phyloP scores from a whole-genome alignment of 53 echinoderm and acorn worm species.

The Stichopus horrens region DNA sequence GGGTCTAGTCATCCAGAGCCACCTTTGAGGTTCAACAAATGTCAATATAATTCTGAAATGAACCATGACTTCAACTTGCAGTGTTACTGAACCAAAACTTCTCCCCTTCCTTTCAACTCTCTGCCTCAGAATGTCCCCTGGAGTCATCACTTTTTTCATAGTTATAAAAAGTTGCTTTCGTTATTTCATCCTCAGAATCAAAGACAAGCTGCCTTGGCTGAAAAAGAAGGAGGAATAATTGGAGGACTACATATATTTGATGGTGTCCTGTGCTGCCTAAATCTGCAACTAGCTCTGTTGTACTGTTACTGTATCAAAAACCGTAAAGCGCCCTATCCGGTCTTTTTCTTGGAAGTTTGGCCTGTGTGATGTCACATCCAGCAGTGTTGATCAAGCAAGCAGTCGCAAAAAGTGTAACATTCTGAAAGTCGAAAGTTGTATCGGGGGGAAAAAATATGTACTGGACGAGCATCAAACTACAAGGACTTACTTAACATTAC shows the following conservation, averaged over 20 bases:
- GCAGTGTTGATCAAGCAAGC: not conserved
- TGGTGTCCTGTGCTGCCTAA: not conserved
- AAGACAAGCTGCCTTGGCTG: slow-evolving; percentile 89
- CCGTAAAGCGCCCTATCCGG: not conserved
- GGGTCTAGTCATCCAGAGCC: too few relatives aligned
- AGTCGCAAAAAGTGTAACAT: not conserved
- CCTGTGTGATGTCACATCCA: not conserved
- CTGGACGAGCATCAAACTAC: not conserved
- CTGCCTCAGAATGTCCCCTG: too few relatives aligned
- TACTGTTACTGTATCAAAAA: slow-evolving; percentile 5
- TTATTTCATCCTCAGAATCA: slow-evolving; percentile 59
- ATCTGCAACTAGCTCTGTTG: slow-evolving; percentile 11
- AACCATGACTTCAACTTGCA: too few relatives aligned
- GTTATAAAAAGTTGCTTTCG: too few relatives aligned
- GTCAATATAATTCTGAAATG: too few relatives aligned
- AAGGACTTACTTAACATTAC: not conserved
- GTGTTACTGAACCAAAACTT: too few relatives aligned
- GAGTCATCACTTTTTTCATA: too few relatives aligned
- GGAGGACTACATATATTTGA: not conserved
- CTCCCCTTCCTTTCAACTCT: too few relatives aligned
- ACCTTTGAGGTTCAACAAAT: too few relatives aligned
- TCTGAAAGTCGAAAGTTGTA: not conserved
- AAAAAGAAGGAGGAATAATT: slow-evolving; percentile 92
- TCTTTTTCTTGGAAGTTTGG: not conserved
- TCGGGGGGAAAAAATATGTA: not conserved